These are phyloP conservation scores for Calidris pugnax DNA, from an alignment of 2,113 vertebrate genomes.

Conservation along the genomic window DNA sequence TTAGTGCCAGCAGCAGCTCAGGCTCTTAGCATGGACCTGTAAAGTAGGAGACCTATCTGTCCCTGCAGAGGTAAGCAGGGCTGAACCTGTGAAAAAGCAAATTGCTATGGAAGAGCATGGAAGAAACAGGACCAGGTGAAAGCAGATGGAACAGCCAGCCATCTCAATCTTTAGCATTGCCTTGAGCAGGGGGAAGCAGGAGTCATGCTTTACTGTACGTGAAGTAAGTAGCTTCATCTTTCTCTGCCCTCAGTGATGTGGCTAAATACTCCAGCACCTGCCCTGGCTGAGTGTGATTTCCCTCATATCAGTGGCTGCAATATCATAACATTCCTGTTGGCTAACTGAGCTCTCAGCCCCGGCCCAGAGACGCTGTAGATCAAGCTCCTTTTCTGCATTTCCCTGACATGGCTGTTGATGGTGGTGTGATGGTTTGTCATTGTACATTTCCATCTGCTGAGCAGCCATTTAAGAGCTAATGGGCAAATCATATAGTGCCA, in stretches of 20 bases:
- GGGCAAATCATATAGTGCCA: neutral
- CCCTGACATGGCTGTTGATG: neutral
- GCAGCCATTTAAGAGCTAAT: conserved; percentile 4
- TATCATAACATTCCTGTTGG: neutral
- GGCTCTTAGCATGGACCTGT: neutral
- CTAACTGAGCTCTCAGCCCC: neutral
- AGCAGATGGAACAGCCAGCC: neutral
- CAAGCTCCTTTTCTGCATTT: neutral
- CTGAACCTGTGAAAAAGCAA: neutral
- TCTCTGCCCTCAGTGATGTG: neutral
- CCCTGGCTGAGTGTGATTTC: neutral
- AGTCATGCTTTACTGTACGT: neutral
- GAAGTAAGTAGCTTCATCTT: neutral
- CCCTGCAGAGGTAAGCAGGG: neutral
- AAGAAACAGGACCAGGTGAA: neutral
- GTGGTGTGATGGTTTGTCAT: neutral
- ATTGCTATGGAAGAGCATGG: neutral
- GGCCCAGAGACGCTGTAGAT: conserved; percentile 9
- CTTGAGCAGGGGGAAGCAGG: neutral
- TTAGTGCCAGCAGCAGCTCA: neutral
- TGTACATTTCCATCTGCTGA: neutral
- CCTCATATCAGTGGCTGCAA: neutral
- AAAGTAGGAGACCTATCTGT: neutral
- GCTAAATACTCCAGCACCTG: neutral
- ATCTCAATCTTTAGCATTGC: neutral